phyloP scores from a whole-genome alignment of 2,797 vertebrate genomes.

The Lutjanus campechanus region DNA sequence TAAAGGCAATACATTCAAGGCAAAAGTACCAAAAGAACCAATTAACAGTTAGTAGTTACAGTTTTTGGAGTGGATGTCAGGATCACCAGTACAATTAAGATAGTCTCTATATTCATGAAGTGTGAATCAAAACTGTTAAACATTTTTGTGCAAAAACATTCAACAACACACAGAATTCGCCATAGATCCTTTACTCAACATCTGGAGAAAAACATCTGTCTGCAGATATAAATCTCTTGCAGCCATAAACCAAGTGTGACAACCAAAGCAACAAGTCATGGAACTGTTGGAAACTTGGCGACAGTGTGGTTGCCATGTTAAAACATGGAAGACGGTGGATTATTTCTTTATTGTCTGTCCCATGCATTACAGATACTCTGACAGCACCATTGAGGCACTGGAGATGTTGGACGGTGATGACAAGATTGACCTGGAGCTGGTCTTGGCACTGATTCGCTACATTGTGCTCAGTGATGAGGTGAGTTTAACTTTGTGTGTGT shows the following conservation, averaged over 20 bases:
- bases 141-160: background rate
- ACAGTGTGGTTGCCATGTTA: background rate
- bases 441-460: constrained; percentile 92
- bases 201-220: background rate
- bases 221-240: background rate
- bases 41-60: background rate
- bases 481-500: constrained; percentile 45
- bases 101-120: background rate
- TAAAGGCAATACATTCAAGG: background rate
- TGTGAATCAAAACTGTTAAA: background rate
- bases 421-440: constrained; percentile 94
- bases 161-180: background rate
- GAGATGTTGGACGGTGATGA: constrained; percentile 93
- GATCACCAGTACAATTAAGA: background rate
- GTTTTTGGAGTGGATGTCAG: background rate
- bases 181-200: background rate
- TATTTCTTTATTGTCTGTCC: constrained; percentile 1
- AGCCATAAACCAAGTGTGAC: background rate
- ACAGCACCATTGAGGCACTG: constrained; percentile 88
- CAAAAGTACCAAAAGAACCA: background rate
- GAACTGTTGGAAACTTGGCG: background rate
- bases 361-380: constrained; percentile 89
- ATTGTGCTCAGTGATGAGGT: constrained; percentile 83
- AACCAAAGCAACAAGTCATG: background rate
- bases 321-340: background rate